Conservation (phyloP, 2,797 vertebrate species). For the Thaleichthys pacificus region DNA sequence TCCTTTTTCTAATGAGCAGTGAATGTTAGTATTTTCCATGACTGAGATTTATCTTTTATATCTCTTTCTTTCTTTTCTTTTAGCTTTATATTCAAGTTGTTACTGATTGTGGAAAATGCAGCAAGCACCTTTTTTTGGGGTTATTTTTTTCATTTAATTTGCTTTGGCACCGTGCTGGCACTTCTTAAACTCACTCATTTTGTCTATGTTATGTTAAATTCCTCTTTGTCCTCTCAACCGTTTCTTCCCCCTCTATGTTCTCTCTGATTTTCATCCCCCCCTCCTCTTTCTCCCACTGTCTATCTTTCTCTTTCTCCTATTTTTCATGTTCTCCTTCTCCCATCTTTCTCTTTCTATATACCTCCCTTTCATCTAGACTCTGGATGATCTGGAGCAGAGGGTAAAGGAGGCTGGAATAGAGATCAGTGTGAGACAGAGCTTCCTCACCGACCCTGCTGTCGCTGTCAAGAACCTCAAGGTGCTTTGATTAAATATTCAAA, state of each 20-base stretch:
- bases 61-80: not conserved
- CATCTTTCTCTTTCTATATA: conserved; percentile 18
- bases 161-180: too few relatives aligned
- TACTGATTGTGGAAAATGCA: too few relatives aligned
- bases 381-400: conserved; percentile 91
- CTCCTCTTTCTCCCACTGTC: conserved; percentile 22
- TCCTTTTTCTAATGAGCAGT: not conserved
- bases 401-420: conserved; percentile 91
- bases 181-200: too few relatives aligned
- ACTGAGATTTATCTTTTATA: not conserved
- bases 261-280: not conserved
- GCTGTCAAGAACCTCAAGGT: conserved; percentile 97
- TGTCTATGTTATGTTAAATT: too few relatives aligned
- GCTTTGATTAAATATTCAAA: conserved; percentile 73
- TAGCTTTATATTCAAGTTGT: not conserved
- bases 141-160: not conserved
- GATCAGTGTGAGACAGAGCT: conserved; percentile 95
- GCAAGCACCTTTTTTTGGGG: not conserved
- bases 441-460: conserved; percentile 92
- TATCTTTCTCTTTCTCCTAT: conserved; percentile 34
- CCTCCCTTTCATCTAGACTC: conserved; percentile 76
- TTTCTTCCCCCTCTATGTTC: not conserved
- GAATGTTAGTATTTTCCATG: not conserved
- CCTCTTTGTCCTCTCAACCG: not conserved
- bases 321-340: conserved; percentile 25